A percentile compares a stretch with the other conserved stretches of the same genome.
phyloP scores from a whole-genome alignment of 2,888 invertebrate species.

The Megaustenia siamemsis region DNA sequence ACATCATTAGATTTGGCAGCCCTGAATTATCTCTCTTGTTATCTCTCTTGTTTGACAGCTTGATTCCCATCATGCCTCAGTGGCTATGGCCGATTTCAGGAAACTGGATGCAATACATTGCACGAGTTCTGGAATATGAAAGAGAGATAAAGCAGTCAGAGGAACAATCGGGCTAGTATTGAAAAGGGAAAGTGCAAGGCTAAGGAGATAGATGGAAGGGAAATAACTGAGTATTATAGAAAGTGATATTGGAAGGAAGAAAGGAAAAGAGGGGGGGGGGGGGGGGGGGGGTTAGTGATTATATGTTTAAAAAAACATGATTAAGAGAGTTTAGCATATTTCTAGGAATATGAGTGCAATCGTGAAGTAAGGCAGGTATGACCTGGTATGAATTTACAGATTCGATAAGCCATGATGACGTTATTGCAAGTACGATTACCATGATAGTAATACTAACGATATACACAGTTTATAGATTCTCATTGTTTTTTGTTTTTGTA shows the following conservation, averaged over 20 bases:
- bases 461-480: no score
- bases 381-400: no score
- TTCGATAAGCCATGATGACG: no score
- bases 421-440: no score
- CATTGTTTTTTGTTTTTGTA: no score
- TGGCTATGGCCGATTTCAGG: not conserved
- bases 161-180: not conserved
- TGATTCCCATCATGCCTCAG: slow-evolving; percentile 31
- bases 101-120: slow-evolving; percentile 10
- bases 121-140: slow-evolving; percentile 1
- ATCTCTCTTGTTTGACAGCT: slow-evolving; percentile 45
- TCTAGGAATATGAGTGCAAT: not conserved
- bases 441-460: no score
- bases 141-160: not conserved
- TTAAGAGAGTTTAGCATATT: no score
- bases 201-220: not conserved
- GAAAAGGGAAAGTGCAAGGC: no score
- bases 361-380: no score
- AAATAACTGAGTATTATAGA: not conserved
- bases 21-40: slow-evolving; percentile 39
- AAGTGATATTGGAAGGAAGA: not conserved
- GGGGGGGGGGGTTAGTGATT: not conserved
- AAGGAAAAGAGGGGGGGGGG: not conserved
- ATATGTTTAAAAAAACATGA: no score
- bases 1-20: slow-evolving; percentile 44